Evolutionary conservation across 1,140 invertebrate genomes (phyloP), one percentile per base, ranked within the genome.

Genomic region (Atopsyche davidsoni): DNA sequence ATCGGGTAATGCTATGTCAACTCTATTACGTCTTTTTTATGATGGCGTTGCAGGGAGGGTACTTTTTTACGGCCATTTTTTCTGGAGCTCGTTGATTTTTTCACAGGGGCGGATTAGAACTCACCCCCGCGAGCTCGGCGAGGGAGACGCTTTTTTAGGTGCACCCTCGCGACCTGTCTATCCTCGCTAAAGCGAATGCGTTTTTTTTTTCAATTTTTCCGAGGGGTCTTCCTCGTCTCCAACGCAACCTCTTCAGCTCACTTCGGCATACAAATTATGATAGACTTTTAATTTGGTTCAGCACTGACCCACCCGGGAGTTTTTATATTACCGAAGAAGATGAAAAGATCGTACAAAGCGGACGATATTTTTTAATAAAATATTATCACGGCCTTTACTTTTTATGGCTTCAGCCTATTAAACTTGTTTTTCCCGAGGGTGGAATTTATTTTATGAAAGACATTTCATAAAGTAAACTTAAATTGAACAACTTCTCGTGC

Each of bases 231-330:
- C 25, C 35, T 25, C 23, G 18, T 42, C 24, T 22, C 23, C n/a
- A 17, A 19, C 18, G 32, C 35, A 25, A 51, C 39, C 24, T 51
- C 24, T 51, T 18, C 49, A 48, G 45, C 55, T 53, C 49, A 52
- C 46, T 53, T 46, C 51, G 40, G 50, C 55, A 52, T 53, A 52
- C 55, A 57, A 57, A 57, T 57, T 57, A 53, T 57, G 55, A 57
- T 57, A 53, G 55, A 57, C 55, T 57, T 57, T 57, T 57, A 57
- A 57, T 57, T 57, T 57, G 55, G 40, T 38, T 34, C 50, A 16
- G 42, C 48, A n/a, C n/a, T n/a, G n/a, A n/a, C n/a, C n/a, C n/a
- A n/a, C n/a, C n/a, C n/a, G n/a, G n/a, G 6, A 28, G n/a, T 6
- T 28, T 28, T 7, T 28, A 28, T 28, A 28, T 28, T 28, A n/a